phyloP scores from a whole-genome alignment of 2,113 vertebrate species.

The Mixornis gularis region DNA sequence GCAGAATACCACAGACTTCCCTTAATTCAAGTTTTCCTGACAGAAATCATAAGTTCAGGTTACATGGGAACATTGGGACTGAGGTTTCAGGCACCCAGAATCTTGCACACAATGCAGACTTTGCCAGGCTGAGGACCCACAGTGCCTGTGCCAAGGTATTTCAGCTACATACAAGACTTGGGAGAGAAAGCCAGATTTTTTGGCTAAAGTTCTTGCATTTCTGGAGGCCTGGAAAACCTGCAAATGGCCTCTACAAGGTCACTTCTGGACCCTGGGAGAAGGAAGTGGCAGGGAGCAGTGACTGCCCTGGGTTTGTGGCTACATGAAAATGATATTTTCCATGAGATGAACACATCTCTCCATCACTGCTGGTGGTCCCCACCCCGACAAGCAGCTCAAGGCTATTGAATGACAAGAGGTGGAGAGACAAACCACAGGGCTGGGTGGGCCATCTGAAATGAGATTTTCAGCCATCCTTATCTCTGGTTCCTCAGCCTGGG shows the following conservation, averaged over 20 bases:
- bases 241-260: neutral
- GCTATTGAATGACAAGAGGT: neutral
- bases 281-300: neutral
- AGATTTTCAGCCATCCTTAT: neutral
- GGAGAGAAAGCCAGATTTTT: neutral
- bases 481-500: neutral
- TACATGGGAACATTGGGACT: neutral
- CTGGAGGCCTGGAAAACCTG: neutral
- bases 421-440: neutral
- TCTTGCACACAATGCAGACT: neutral
- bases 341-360: neutral
- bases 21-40: neutral
- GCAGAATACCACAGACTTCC: neutral
- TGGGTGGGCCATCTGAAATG: neutral
- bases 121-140: neutral
- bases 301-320: neutral
- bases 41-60: neutral
- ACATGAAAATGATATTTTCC: neutral
- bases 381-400: rapidly evolving
- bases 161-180: neutral
- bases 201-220: neutral
- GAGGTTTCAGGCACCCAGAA: neutral
- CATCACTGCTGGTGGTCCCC: neutral
- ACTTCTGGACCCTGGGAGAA: neutral
- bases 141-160: neutral